Conservation (phyloP, 1,140 invertebrate genomes). For the Megalopta genalis region DNA sequence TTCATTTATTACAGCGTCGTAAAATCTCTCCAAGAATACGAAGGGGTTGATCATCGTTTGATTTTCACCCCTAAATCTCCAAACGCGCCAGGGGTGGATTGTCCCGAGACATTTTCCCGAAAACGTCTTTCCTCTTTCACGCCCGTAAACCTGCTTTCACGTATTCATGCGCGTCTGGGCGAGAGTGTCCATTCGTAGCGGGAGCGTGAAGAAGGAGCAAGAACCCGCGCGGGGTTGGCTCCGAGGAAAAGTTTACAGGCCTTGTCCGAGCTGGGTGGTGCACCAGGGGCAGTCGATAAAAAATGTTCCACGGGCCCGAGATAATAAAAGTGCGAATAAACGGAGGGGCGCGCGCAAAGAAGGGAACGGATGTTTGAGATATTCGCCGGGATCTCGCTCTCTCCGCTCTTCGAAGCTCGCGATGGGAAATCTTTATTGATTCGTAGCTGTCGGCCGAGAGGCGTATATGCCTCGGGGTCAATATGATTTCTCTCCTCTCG, state of each 20-base stretch:
- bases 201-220: background rate
- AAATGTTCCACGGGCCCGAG: slow-evolving; percentile 67
- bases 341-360: slow-evolving; percentile 26
- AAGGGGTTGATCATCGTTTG: no score
- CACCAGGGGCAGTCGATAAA: slow-evolving; percentile 66
- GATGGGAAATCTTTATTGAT: slow-evolving; percentile 78
- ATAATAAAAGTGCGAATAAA: slow-evolving; percentile 67
- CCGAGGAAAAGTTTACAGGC: slow-evolving; percentile 64
- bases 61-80: no score
- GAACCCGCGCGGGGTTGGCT: slow-evolving; percentile 8
- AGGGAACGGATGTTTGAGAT: slow-evolving; percentile 73
- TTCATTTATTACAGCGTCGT: no score
- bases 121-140: slow-evolving; percentile 42
- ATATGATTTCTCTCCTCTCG: slow-evolving; percentile 67
- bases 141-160: slow-evolving; percentile 49
- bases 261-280: slow-evolving; percentile 56
- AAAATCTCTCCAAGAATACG: no score
- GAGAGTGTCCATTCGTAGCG: slow-evolving; percentile 13
- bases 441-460: slow-evolving; percentile 68
- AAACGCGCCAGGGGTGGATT: background rate
- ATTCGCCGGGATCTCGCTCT: slow-evolving; percentile 63
- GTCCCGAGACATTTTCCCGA: background rate
- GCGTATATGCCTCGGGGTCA: slow-evolving; percentile 71
- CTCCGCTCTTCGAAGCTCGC: slow-evolving; percentile 60
- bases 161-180: slow-evolving; percentile 56